Conservation (phyloP, 2,888 invertebrate genomes). For the Epinotia demarniana region DNA sequence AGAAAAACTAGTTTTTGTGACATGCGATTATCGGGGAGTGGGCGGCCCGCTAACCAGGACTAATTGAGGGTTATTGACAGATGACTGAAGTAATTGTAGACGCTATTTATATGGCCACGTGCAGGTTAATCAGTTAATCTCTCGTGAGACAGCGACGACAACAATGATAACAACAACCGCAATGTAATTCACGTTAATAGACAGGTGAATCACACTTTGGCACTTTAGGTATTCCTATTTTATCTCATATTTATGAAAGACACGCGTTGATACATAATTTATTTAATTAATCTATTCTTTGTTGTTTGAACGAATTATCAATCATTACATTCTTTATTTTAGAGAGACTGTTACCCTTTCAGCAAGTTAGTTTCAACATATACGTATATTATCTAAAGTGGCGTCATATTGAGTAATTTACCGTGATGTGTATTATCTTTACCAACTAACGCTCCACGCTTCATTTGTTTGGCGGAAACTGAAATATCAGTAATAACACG, state of each 20-base stretch:
- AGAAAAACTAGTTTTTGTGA: constrained; percentile 28
- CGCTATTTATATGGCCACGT: constrained; percentile 34
- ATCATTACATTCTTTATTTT: background rate
- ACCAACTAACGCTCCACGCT: constrained; percentile 6
- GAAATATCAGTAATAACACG: background rate
- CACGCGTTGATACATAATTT: background rate
- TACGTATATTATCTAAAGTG: background rate
- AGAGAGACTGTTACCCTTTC: background rate
- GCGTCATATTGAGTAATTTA: background rate
- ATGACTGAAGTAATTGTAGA: constrained; percentile 7
- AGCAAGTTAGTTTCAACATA: background rate
- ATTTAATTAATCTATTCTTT: background rate
- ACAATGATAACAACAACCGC: constrained; percentile 10
- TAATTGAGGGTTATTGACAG: constrained; percentile 27
- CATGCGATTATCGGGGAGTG: constrained; percentile 17
- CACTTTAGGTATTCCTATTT: background rate
- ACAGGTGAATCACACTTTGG: background rate
- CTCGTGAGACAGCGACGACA: background rate
- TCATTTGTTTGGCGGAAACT: constrained; percentile 18
- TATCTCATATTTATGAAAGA: background rate
- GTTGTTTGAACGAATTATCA: background rate
- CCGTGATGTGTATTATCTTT: background rate
- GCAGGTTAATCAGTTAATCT: constrained; percentile 16
- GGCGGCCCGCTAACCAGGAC: constrained; percentile 19
- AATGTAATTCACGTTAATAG: constrained; percentile 3